Base-by-base conservation (phyloP, 2,113 vertebrate genomes). In the Nesogale talazaci region DNA sequence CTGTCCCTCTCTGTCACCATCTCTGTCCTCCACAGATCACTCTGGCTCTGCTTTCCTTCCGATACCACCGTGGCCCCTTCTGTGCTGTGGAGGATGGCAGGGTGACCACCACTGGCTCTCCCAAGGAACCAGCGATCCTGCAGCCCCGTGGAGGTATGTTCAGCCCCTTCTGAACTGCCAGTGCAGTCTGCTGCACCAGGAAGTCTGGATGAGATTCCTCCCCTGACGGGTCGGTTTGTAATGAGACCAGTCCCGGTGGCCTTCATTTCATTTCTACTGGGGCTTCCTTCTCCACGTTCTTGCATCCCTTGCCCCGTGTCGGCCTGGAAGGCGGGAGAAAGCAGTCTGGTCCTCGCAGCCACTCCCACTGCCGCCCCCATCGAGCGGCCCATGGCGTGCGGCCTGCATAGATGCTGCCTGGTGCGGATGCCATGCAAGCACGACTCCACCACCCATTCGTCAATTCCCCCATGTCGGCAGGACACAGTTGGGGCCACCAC, bases 181-280 rank as follows among this genome's bases (percentile, higher is more conserved):
- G 92, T 0, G 91, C 70, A 78, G 92, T 0, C 69, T 0, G 93
- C 86, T 3, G 65, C 5, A 11, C 78, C 0, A 1, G 89, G 89
- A 93, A 91, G 95, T 88, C 94, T 89, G 91, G 92, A 17, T 91
- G 89, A 82, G 97, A 94, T 95, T 90, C 96, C 96, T 96, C 94
- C 97, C 97, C 97, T 97, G 97, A 97, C 46, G 46, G 46, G 10
- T 52, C 97, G 94, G 94, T 96, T 86, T 92, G 89, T 96, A 98
- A 97, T 96, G 97, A 97, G 96, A 96, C 97, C 96, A 97, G 94
- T 97, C 97, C 96, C 93, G 97, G 94, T 97, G 90, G 95, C 97
- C 97, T 97, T 97, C 97, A 88, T 97, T 96, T 97, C 96, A 95
- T 98, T 96, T 97, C 96, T 97, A 97, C 96, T 94, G 98, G 97